Percentiles rank a stretch among this genome's conserved stretches.
phyloP scores from a whole-genome alignment of 1,140 invertebrate genomes.

The Capitella teleta region DNA sequence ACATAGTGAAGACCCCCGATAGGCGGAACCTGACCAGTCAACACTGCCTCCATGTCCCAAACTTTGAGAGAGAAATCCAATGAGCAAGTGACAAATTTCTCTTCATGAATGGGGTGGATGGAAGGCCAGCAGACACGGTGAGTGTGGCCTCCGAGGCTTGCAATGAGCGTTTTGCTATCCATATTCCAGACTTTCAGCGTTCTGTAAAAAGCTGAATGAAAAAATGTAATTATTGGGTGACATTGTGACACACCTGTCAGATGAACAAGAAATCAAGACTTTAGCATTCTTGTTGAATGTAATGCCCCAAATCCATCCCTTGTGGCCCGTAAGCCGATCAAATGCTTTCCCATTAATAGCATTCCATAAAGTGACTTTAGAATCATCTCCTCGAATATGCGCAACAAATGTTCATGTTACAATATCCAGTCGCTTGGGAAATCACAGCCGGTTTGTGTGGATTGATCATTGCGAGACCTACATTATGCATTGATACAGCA shows the following conservation, averaged over 20 bases:
- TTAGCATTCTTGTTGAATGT: background rate
- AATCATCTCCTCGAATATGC: constrained; percentile 1
- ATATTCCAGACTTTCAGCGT: constrained; percentile 3
- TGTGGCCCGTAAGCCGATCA: background rate
- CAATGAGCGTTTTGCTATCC: background rate
- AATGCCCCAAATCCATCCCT: constrained; percentile 3
- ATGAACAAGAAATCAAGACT: constrained; percentile 5
- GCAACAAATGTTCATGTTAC: background rate
- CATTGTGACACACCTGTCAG: constrained; percentile 2
- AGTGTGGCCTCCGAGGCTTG: constrained; percentile 1
- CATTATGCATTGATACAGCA: background rate
- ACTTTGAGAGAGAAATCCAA: constrained; percentile 3
- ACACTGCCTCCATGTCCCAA: constrained; percentile 2
- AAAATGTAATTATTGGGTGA: background rate
- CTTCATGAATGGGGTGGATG: background rate
- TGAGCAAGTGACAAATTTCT: constrained; percentile 3
- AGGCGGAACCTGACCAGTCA: constrained; percentile 1
- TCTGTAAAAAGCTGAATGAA: background rate
- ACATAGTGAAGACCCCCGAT: constrained; percentile 1
- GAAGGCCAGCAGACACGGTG: constrained; percentile 2
- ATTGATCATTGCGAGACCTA: background rate
- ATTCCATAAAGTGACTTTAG: background rate
- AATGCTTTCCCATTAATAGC: background rate
- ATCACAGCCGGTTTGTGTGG: background rate
- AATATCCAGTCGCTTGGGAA: background rate